Evolutionary conservation across 2,113 vertebrate genomes (phyloP).

Genomic region (Garra rufa): DNA sequence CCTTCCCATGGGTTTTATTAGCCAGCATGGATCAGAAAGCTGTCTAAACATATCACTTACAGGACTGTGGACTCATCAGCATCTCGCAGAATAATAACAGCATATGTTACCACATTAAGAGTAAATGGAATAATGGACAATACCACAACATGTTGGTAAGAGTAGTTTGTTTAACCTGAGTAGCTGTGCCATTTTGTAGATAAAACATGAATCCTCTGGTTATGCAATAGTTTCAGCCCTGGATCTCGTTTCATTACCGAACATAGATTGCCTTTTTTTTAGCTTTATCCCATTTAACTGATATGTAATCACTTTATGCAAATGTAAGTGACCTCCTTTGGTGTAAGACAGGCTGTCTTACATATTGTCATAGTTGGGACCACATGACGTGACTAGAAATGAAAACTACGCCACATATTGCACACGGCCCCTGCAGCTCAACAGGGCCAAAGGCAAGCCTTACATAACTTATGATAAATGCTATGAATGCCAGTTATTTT

Average conservation of each 20-base stretch:
- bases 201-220: not conserved
- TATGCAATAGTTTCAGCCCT: not conserved
- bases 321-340: not conserved
- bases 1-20: slow-evolving; percentile 7
- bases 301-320: not conserved
- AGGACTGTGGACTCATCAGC: not conserved
- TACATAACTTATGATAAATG: slow-evolving; percentile 42
- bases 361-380: not conserved
- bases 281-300: not conserved
- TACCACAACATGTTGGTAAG: not conserved
- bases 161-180: not conserved
- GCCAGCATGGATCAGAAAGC: slow-evolving; percentile 29
- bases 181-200: not conserved
- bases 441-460: slow-evolving; percentile 27
- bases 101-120: not conserved
- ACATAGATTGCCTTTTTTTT: not conserved
- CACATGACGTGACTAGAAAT: slow-evolving; percentile 3
- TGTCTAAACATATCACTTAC: slow-evolving; percentile 40
- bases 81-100: slow-evolving; percentile 4
- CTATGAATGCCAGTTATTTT: slow-evolving; percentile 19
- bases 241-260: not conserved
- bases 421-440: slow-evolving; percentile 19
- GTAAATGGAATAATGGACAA: not conserved
- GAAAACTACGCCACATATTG: not conserved
- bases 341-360: not conserved